A percentile compares a stretch with the other conserved stretches of the same genome.
Conservation (phyloP, 2,113 vertebrate genomes). For the rabbit (Oryctolagus cuniculus) region mOryCun1.1 NC_091451.1:19348501-19349000, state of each 20-base stretch:
- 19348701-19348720: constrained; percentile 99
- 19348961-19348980: background rate
- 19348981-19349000: constrained; percentile 19
- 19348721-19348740: constrained; percentile 99
- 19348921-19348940: background rate
- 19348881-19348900: background rate
- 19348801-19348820: constrained; percentile 44
- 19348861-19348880: background rate
- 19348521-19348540: constrained; percentile 99
- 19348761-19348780: constrained; percentile 49
- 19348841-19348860: constrained; percentile 13
- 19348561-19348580: constrained; percentile 95
- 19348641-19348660: constrained; percentile 99
- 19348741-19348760: constrained; percentile 85
- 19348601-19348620: constrained; percentile 99
- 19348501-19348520: constrained; percentile 86
- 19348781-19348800: constrained; percentile 62
- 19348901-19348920: background rate
- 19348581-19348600: constrained; percentile 99
- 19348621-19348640: constrained; percentile 97
- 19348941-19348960: background rate
- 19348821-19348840: constrained; percentile 33
- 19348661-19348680: constrained; percentile 99
- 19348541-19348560: constrained; percentile 98
- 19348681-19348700: constrained; percentile 99